A percentile compares a stretch with the other conserved stretches of the same genome.
These are phyloP conservation scores for Sibirionetta formosa DNA, from an alignment of 2,797 vertebrate genomes.

Conservation along the genomic window DNA sequence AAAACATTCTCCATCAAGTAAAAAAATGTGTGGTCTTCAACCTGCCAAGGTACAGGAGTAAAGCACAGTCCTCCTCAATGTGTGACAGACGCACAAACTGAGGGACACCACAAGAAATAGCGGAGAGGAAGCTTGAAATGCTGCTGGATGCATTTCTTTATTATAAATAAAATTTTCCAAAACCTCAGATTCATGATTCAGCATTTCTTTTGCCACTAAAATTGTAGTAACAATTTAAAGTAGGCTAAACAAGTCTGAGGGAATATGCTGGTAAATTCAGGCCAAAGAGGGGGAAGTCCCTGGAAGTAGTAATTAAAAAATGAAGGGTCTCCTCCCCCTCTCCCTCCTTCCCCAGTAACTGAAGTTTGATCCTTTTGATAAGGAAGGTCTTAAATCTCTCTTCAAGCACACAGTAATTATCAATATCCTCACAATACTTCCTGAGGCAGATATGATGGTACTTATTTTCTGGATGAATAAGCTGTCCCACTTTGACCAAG, in stretches of 20 bases:
- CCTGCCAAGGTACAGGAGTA: slow-evolving; percentile 11
- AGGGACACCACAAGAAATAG: not conserved
- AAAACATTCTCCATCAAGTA: not conserved
- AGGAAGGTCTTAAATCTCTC: not conserved
- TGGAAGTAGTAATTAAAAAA: slow-evolving; percentile 15
- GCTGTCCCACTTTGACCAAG: not conserved
- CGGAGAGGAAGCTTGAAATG: slow-evolving; percentile 42
- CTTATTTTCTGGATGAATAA: slow-evolving; percentile 13
- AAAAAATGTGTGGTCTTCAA: not conserved
- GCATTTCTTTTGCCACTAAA: slow-evolving; percentile 69
- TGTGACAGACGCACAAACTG: not conserved
- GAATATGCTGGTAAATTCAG: slow-evolving; percentile 19
- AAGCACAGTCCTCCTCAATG: not conserved
- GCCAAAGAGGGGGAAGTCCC: not conserved
- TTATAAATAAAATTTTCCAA: slow-evolving; percentile 66
- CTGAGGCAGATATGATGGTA: not conserved
- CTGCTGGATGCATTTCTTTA: slow-evolving; percentile 67
- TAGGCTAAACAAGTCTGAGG: slow-evolving; percentile 31
- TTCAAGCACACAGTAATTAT: not conserved
- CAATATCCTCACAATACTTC: not conserved
- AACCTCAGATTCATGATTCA: slow-evolving; percentile 74
- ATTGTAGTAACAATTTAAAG: slow-evolving; percentile 36
- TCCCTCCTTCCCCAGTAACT: not conserved
- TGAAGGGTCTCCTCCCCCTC: not conserved
- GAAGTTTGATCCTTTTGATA: not conserved